Percentiles rank a stretch among this genome's conserved stretches.
phyloP scores from a whole-genome alignment of 2,888 invertebrate genomes.

The Sinotaia quadrata region DNA sequence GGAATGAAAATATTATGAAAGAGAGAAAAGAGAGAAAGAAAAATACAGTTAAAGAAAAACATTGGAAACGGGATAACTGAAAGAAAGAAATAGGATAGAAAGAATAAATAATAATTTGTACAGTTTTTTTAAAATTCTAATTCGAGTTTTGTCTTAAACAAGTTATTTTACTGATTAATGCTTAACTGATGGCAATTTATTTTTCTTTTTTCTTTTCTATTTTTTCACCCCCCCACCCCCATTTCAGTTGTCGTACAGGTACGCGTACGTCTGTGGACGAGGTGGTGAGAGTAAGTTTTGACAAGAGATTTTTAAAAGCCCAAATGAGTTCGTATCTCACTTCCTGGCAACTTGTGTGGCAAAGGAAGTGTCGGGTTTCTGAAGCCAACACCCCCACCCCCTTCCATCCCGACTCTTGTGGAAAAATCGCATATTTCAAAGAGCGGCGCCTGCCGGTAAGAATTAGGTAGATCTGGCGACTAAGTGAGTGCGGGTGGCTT shows the following conservation, averaged over 20 bases:
- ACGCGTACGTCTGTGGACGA: too few species aligned
- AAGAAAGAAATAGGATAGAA: too few species aligned
- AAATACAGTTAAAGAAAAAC: too few species aligned
- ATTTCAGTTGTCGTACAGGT: neutral
- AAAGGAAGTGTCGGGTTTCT: neutral
- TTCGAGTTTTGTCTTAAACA: too few species aligned
- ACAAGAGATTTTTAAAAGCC: neutral
- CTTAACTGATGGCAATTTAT: too few species aligned
- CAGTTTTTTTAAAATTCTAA: too few species aligned
- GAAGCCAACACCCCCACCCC: neutral
- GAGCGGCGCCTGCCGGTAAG: slow-evolving; percentile 3
- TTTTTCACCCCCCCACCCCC: neutral
- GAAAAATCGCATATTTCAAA: neutral
- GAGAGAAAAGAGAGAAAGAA: too few species aligned
- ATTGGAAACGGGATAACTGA: too few species aligned
- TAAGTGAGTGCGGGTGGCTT: neutral
- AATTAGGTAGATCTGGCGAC: slow-evolving; percentile 1
- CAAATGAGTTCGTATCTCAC: neutral
- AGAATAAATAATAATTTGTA: too few species aligned
- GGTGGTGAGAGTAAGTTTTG: neutral
- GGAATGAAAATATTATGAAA: too few species aligned
- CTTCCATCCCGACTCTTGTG: neutral
- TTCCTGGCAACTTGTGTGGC: slow-evolving; percentile 1
- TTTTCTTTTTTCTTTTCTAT: too few species aligned
- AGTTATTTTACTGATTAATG: too few species aligned